Conservation (phyloP, 2,113 vertebrate species). For the Pithys albifrons region DNA sequence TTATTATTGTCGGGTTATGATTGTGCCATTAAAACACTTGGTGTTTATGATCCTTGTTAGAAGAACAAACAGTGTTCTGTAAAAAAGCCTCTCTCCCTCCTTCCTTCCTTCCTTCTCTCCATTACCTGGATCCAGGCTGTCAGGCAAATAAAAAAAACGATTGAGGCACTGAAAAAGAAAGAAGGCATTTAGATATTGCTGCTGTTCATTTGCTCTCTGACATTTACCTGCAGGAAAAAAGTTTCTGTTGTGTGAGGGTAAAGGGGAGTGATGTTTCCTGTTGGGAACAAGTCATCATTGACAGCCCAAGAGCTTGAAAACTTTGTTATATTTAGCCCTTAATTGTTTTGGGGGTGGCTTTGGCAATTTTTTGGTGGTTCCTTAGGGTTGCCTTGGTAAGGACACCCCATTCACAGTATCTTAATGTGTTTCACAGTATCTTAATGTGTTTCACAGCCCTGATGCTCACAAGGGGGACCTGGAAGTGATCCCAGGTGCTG, state of each 20-base stretch:
- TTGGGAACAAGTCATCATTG: background rate
- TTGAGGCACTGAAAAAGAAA: background rate
- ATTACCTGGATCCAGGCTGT: background rate
- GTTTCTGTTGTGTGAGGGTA: background rate
- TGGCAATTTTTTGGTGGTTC: background rate
- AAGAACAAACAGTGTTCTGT: background rate
- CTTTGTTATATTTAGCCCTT: background rate
- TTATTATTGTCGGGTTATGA: background rate
- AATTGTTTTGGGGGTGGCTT: background rate
- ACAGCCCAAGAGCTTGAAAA: background rate
- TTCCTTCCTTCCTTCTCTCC: background rate
- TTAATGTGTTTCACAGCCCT: background rate
- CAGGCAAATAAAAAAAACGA: background rate
- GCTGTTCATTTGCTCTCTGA: background rate
- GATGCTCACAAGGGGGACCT: fast-evolving
- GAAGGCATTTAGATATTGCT: background rate
- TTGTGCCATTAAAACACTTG: background rate
- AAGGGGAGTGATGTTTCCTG: background rate
- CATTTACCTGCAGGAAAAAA: background rate
- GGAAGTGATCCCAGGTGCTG: background rate
- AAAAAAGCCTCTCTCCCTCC: background rate
- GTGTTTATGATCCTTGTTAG: background rate
- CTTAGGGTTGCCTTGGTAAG: background rate
- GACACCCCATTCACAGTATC: fast-evolving
- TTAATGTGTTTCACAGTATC: fast-evolving